These are phyloP conservation scores for Antitype chi DNA, from an alignment of 2,888 invertebrate genomes.

Conservation along the genomic window DNA sequence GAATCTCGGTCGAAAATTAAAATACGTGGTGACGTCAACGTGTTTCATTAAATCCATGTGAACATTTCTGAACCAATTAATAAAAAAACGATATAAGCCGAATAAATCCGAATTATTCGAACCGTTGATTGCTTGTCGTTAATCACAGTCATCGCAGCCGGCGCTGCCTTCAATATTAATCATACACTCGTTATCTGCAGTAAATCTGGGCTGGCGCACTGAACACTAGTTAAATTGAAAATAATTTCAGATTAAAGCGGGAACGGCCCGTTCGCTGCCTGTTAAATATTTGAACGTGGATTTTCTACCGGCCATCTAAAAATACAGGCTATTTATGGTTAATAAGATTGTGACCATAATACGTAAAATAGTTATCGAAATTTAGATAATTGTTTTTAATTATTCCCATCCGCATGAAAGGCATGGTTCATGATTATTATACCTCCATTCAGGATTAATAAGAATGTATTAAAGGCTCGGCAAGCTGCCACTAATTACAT, in stretches of 20 bases:
- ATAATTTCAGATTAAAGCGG: constrained; percentile 73
- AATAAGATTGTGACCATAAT: constrained; percentile 34
- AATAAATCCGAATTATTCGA: constrained; percentile 79
- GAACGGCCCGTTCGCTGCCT: constrained; percentile 45
- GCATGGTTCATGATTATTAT: constrained; percentile 33
- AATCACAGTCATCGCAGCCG: constrained; percentile 79
- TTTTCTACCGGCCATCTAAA: constrained; percentile 44
- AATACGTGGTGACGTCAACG: constrained; percentile 41
- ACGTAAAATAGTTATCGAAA: constrained; percentile 37
- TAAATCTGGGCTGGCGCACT: constrained; percentile 73
- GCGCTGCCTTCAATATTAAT: constrained; percentile 81
- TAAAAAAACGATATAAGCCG: constrained; percentile 68
- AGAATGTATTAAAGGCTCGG: constrained; percentile 53
- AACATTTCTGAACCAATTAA: constrained; percentile 62
- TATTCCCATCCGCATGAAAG: constrained; percentile 28
- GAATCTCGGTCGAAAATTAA: constrained; percentile 23
- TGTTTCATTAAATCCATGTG: constrained; percentile 61
- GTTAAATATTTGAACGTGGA: constrained; percentile 60
- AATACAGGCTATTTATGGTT: constrained; percentile 27
- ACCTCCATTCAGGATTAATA: constrained; percentile 54
- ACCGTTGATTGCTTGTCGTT: constrained; percentile 83
- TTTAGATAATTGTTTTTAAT: constrained; percentile 36
- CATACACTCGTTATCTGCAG: constrained; percentile 82
- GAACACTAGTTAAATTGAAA: constrained; percentile 76
- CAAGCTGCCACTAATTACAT: constrained; percentile 82